Evolutionary conservation across 2,797 vertebrate species (phyloP).

Genomic region (Zalophus californianus): DNA sequence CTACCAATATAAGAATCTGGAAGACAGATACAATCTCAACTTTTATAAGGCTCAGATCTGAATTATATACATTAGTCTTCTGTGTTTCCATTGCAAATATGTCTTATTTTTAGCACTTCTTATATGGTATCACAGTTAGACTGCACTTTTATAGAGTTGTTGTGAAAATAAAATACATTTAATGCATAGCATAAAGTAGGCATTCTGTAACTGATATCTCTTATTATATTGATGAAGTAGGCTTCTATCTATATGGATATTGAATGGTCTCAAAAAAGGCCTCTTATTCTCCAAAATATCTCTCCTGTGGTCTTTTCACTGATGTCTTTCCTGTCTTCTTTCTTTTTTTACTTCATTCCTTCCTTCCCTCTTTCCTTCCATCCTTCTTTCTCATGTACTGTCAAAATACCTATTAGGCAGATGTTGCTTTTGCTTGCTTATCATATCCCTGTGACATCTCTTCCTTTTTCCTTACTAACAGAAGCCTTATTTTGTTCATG

Average conservation of each 20-base stretch:
- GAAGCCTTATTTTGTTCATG: neutral
- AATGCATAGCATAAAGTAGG: neutral
- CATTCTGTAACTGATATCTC: neutral
- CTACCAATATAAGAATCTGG: neutral
- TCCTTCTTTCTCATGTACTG: neutral
- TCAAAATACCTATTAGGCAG: neutral
- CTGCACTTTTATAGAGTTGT: neutral
- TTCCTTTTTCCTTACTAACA: neutral
- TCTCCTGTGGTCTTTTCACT: neutral
- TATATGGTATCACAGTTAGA: neutral
- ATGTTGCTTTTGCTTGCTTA: neutral
- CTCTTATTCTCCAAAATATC: neutral
- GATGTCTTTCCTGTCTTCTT: neutral
- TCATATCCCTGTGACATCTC: neutral
- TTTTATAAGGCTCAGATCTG: neutral
- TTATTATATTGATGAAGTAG: neutral
- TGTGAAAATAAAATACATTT: neutral
- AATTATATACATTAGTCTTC: neutral
- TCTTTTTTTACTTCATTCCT: neutral
- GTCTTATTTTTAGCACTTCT: neutral
- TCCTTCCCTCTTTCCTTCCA: neutral
- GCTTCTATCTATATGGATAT: neutral
- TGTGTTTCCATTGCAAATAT: neutral
- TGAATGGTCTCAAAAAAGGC: neutral
- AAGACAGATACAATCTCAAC: neutral